Evolutionary conservation across 2,888 invertebrate genomes (phyloP).

Genomic region (Seladonia tumulorum): DNA sequence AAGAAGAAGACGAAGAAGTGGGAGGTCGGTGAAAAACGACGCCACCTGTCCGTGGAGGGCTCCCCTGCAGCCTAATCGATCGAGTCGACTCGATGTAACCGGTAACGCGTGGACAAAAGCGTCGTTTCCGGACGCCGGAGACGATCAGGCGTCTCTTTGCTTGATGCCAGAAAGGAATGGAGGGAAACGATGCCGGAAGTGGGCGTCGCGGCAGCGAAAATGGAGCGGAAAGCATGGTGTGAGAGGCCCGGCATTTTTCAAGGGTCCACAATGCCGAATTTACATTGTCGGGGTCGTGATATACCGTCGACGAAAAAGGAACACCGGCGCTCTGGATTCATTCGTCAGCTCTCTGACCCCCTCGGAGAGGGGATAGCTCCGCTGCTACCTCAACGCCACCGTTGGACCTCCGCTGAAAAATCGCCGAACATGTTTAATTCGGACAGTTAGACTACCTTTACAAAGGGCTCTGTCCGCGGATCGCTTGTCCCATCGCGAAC

Average conservation of each 20-base stretch:
- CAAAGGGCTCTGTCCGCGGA: neutral
- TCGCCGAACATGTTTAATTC: conserved; percentile 67
- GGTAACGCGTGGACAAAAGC: conserved; percentile 72
- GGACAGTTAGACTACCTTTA: conserved; percentile 2
- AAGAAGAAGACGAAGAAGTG: conserved; percentile 42
- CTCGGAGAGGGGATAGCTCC: neutral
- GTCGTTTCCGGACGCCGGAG: conserved; percentile 62
- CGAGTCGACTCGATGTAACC: conserved; percentile 65
- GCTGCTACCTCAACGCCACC: neutral
- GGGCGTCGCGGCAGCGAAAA: conserved; percentile 46
- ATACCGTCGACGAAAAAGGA: conserved; percentile 61
- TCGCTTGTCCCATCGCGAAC: neutral
- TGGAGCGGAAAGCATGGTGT: conserved; percentile 61
- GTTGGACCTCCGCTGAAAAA: conserved; percentile 37
- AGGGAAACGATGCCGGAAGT: conserved; percentile 37
- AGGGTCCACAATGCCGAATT: conserved; percentile 73
- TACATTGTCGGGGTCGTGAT: conserved; percentile 69
- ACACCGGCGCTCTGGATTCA: conserved; percentile 64
- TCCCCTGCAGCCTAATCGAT: conserved; percentile 68
- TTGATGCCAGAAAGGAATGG: conserved; percentile 33
- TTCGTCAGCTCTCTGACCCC: conserved; percentile 66
- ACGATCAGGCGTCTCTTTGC: conserved; percentile 41
- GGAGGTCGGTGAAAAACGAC: conserved; percentile 71
- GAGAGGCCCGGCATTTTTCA: conserved; percentile 69
- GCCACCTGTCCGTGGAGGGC: conserved; percentile 62